A percentile compares a stretch with the other conserved stretches of the same genome.
Evolutionary conservation across 2,888 invertebrate genomes (phyloP).

Genomic region (Pecten maximus): DNA sequence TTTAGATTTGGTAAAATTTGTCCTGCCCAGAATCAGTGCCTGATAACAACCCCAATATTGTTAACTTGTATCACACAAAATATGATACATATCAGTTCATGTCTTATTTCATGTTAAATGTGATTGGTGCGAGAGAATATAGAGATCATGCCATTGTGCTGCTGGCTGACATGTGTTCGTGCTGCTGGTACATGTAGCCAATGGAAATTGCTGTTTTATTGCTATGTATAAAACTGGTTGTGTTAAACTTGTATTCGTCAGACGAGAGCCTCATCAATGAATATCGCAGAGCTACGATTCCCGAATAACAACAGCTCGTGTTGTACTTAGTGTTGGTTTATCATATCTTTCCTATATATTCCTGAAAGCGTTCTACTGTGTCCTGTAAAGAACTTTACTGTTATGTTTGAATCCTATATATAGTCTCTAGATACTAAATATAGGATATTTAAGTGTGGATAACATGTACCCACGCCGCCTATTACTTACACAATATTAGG

Average conservation of each 20-base stretch:
- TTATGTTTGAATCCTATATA: too few relatives aligned
- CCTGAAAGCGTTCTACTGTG: not conserved
- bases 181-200: not conserved
- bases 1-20: too few relatives aligned
- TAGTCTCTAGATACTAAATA: too few relatives aligned
- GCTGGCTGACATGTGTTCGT: not conserved
- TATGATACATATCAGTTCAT: conserved; percentile 8
- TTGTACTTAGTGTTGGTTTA: not conserved
- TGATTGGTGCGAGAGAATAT: not conserved
- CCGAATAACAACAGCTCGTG: not conserved
- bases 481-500: not conserved
- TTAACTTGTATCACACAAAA: conserved; percentile 15
- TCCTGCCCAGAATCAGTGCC: not conserved
- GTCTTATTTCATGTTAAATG: not conserved
- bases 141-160: too few relatives aligned
- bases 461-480: not conserved
- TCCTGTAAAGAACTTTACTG: too few relatives aligned
- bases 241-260: not conserved
- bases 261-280: not conserved
- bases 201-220: not conserved
- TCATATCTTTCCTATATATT: not conserved
- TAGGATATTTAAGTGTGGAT: not conserved
- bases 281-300: not conserved
- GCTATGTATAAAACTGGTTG: not conserved
- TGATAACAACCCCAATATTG: not conserved